Conservation (phyloP, 1,140 invertebrate genomes). For the Plectus sambesii region DNA sequence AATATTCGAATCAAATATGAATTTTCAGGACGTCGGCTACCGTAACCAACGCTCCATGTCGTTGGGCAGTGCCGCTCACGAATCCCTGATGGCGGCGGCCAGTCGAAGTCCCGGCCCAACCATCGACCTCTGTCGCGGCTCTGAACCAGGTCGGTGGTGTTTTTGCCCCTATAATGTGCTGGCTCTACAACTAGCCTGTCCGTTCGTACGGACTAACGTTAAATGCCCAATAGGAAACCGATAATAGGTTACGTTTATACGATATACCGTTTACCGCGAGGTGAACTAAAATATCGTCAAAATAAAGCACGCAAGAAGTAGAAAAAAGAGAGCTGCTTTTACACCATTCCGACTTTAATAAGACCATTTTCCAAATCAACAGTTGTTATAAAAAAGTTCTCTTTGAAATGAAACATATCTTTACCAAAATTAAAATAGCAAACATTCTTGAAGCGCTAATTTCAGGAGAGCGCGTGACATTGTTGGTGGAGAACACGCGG, state of each 20-base stretch:
- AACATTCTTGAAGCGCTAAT: too few species aligned
- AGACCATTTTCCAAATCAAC: conserved; percentile 9
- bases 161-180: conserved; percentile 7
- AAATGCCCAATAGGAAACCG: conserved; percentile 9
- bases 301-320: too few species aligned
- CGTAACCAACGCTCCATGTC: conserved; percentile 42
- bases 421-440: too few species aligned
- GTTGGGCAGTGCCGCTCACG: conserved; percentile 41
- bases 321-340: not conserved
- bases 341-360: conserved; percentile 2
- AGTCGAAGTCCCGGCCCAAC: conserved; percentile 33
- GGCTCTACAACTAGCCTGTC: too few species aligned
- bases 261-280: conserved; percentile 8
- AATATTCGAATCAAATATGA: too few species aligned
- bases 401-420: conserved; percentile 10
- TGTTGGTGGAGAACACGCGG: conserved; percentile 41
- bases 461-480: conserved; percentile 36
- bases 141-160: conserved; percentile 27
- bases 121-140: conserved; percentile 35
- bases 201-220: not conserved
- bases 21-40: too few species aligned
- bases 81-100: conserved; percentile 33
- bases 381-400: conserved; percentile 5
- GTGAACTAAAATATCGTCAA: too few species aligned
- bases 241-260: conserved; percentile 7